Conservation (phyloP, 2,888 invertebrate genomes). For the Dimorphilus gyrociliatus region DNA sequence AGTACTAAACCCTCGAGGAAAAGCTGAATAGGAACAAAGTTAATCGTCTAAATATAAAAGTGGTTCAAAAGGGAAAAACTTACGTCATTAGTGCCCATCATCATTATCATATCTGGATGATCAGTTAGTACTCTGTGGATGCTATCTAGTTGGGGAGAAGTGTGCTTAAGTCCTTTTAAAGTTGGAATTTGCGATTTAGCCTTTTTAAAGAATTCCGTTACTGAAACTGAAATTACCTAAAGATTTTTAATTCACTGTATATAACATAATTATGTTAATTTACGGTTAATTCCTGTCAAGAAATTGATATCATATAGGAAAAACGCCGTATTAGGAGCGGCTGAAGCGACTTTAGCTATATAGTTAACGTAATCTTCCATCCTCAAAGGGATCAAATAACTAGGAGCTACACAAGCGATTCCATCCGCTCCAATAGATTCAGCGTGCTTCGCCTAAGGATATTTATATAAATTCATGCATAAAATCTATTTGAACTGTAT, state of each 20-base stretch:
- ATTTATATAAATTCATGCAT: background rate
- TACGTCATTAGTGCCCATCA: conserved; percentile 26
- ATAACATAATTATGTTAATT: too few relatives aligned
- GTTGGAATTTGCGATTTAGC: conserved; percentile 49
- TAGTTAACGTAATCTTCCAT: conserved; percentile 23
- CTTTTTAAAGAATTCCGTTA: conserved; percentile 23
- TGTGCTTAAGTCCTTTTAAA: conserved; percentile 66
- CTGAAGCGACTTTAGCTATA: conserved; percentile 46
- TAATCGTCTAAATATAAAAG: background rate
- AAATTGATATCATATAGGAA: conserved; percentile 67
- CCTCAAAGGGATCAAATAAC: conserved; percentile 24
- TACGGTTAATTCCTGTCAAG: conserved; percentile 54
- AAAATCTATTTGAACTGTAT: background rate
- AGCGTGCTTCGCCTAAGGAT: conserved; percentile 25
- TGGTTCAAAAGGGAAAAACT: conserved; percentile 4
- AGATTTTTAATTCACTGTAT: too few relatives aligned
- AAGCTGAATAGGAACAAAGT: conserved; percentile 19
- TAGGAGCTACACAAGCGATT: conserved; percentile 25
- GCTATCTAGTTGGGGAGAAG: conserved; percentile 32
- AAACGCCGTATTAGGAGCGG: conserved; percentile 58
- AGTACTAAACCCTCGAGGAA: conserved; percentile 19
- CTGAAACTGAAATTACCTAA: conserved; percentile 5
- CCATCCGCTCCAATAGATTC: conserved; percentile 22
- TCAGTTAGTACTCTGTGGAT: conserved; percentile 7
- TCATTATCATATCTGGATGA: conserved; percentile 11